These are phyloP conservation scores for Morelia viridis DNA, from an alignment of 2,797 vertebrate species.

Conservation along the genomic window DNA sequence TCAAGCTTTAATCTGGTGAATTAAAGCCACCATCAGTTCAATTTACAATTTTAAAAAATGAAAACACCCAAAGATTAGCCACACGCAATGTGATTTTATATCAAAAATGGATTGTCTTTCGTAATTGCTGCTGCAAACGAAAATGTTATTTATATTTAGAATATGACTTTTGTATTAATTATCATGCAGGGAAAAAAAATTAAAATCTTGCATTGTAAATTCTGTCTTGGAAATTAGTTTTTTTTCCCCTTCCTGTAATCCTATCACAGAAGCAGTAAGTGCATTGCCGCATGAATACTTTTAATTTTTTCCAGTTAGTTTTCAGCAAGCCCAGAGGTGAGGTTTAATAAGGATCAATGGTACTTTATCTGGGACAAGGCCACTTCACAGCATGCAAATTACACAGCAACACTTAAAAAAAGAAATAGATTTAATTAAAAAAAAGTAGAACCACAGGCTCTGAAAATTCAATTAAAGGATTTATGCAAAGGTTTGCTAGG, in stretches of 20 bases:
- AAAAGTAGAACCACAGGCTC: constrained; percentile 91
- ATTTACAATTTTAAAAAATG: constrained; percentile 69
- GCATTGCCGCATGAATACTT: constrained; percentile 92
- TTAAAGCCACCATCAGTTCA: constrained; percentile 63
- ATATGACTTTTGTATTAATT: constrained; percentile 78
- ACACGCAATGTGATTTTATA: constrained; percentile 67
- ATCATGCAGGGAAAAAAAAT: constrained; percentile 72
- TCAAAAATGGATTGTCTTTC: constrained; percentile 74
- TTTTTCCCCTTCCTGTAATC: constrained; percentile 81
- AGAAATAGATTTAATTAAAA: constrained; percentile 99
- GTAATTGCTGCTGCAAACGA: constrained; percentile 73
- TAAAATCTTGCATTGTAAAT: constrained; percentile 79
- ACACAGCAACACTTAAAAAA: constrained; percentile 95
- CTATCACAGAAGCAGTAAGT: constrained; percentile 87
- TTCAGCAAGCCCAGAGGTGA: constrained; percentile 95
- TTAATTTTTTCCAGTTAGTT: constrained; percentile 97
- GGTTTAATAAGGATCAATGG: constrained; percentile 99
- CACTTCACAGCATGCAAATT: constrained; percentile 96
- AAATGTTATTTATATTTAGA: constrained; percentile 76
- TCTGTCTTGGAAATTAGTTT: constrained; percentile 85
- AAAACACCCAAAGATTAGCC: constrained; percentile 69
- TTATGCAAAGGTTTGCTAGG: constrained; percentile 98
- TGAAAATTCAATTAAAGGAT: constrained; percentile 99
- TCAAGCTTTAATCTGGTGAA: constrained; percentile 65
- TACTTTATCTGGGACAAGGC: constrained; percentile 98